Conservation (phyloP, 64 coral and sea anemone genomes). For the Montipora capricornis region DNA sequence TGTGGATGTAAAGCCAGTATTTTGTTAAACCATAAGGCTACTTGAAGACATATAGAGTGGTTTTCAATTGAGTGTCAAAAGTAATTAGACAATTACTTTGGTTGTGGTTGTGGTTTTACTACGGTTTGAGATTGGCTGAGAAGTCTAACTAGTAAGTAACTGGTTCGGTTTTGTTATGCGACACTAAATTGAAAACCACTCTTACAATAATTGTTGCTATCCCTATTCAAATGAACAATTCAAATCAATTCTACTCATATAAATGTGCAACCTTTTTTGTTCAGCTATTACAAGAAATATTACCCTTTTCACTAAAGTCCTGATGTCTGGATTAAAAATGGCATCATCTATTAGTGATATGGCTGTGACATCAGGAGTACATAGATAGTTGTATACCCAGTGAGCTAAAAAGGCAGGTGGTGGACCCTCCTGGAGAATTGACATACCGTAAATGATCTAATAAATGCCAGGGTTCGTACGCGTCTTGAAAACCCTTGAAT, state of each 20-base stretch:
- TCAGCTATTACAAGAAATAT: slow-evolving; percentile 38
- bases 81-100: neutral
- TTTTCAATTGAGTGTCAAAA: neutral
- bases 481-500: no score
- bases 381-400: slow-evolving; percentile 51
- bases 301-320: slow-evolving; percentile 35
- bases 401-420: slow-evolving; percentile 46
- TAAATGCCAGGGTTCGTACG: no score
- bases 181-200: neutral
- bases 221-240: slow-evolving; percentile 7
- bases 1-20: slow-evolving; percentile 47
- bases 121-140: neutral
- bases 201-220: slow-evolving; percentile 25
- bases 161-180: neutral
- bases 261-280: slow-evolving; percentile 31
- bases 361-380: slow-evolving; percentile 32
- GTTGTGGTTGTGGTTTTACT: neutral
- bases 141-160: neutral
- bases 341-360: slow-evolving; percentile 12
- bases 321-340: slow-evolving; percentile 2
- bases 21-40: slow-evolving; percentile 36
- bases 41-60: neutral
- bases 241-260: slow-evolving; percentile 38
- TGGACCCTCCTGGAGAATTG: slow-evolving; percentile 44
- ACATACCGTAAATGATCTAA: neutral